Evolutionary conservation across 2,888 invertebrate species (phyloP).

Genomic region (Helleia helle): DNA sequence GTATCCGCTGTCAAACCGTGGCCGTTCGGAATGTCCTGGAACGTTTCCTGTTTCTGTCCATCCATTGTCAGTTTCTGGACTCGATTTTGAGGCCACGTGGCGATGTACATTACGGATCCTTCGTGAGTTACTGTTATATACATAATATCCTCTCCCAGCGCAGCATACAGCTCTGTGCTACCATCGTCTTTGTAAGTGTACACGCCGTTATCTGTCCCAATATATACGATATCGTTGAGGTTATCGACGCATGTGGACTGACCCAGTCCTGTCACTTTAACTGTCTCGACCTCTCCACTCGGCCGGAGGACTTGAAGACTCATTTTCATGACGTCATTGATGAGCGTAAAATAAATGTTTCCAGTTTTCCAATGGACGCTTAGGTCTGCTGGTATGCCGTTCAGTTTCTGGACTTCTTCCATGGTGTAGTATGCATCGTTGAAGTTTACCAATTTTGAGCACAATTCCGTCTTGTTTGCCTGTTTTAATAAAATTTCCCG

Average conservation of each 20-base stretch:
- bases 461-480: slow-evolving; percentile 32
- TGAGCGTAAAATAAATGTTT: slow-evolving; percentile 51
- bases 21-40: slow-evolving; percentile 50
- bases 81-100: slow-evolving; percentile 62
- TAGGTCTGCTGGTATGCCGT: slow-evolving; percentile 59
- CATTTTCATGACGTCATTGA: slow-evolving; percentile 61
- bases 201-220: slow-evolving; percentile 63
- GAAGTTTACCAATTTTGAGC: slow-evolving; percentile 37
- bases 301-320: slow-evolving; percentile 42
- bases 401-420: slow-evolving; percentile 36
- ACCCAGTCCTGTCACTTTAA: slow-evolving; percentile 54
- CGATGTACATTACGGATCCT: slow-evolving; percentile 48
- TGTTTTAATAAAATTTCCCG: slow-evolving; percentile 32
- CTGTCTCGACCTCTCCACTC: slow-evolving; percentile 41
- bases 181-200: slow-evolving; percentile 57
- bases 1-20: slow-evolving; percentile 56
- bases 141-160: slow-evolving; percentile 61
- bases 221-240: slow-evolving; percentile 56
- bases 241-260: slow-evolving; percentile 63
- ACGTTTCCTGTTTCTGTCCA: slow-evolving; percentile 45
- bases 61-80: slow-evolving; percentile 51
- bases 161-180: slow-evolving; percentile 43
- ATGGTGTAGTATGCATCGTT: slow-evolving; percentile 45
- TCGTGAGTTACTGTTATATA: slow-evolving; percentile 49
- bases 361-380: slow-evolving; percentile 57